phyloP scores from a whole-genome alignment of 2,113 vertebrate genomes.

The Notothenia rossii region DNA sequence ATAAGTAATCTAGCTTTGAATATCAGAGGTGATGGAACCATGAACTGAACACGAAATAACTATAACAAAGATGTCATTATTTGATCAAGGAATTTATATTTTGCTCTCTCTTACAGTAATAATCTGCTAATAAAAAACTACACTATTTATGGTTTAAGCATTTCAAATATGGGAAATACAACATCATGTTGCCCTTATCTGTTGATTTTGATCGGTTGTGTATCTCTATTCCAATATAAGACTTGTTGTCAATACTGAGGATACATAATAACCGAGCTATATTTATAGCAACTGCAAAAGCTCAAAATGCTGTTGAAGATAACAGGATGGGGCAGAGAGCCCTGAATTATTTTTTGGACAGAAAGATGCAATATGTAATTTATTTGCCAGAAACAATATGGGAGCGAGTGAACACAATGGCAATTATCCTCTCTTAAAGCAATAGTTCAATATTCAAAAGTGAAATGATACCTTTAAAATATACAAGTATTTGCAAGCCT shows the following conservation, averaged over 20 bases:
- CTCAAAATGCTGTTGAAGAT: conserved; percentile 4
- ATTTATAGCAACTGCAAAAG: background rate
- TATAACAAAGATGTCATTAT: background rate
- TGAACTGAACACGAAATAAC: background rate
- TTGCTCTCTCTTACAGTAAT: background rate
- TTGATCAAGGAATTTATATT: background rate
- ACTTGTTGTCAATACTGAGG: background rate
- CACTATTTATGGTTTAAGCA: background rate
- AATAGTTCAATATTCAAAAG: conserved; percentile 5
- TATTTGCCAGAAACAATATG: background rate
- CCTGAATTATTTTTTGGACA: background rate
- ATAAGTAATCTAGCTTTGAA: background rate
- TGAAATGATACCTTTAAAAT: conserved; percentile 1
- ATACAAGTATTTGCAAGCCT: background rate
- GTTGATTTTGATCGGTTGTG: conserved; percentile 3
- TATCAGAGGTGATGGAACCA: background rate
- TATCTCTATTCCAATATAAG: background rate
- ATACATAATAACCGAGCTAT: background rate
- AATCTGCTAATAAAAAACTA: background rate
- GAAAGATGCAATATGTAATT: background rate
- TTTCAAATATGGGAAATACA: background rate
- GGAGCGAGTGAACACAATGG: background rate
- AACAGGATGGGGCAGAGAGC: background rate
- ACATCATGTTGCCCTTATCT: background rate
- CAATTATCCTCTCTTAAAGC: background rate